Conservation (phyloP, 1,140 invertebrate genomes). For the Drosophila sechellia region DNA sequence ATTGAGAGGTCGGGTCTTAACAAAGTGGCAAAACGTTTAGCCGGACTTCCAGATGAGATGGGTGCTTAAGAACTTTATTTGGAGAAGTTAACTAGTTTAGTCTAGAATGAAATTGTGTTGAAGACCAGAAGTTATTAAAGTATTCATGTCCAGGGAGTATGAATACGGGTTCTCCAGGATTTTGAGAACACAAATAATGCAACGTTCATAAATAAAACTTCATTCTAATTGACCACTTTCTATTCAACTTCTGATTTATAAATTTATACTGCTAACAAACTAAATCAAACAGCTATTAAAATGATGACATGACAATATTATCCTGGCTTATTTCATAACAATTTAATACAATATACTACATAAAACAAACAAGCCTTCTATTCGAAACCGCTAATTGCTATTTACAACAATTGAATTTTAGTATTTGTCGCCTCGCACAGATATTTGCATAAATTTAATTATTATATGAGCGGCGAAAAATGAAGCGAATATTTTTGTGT, state of each 20-base stretch:
- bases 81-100: background rate
- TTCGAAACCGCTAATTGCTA: constrained; percentile 24
- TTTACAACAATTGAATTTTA: constrained; percentile 19
- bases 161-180: too few species aligned
- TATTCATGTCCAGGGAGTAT: background rate
- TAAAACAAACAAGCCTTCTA: background rate
- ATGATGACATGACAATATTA: background rate
- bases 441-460: constrained; percentile 55
- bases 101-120: background rate
- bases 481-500: constrained; percentile 43
- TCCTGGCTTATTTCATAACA: background rate
- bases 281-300: background rate
- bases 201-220: too few species aligned
- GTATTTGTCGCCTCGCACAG: constrained; percentile 15
- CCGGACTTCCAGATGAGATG: constrained; percentile 8
- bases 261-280: background rate
- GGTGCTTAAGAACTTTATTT: constrained; percentile 38
- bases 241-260: background rate
- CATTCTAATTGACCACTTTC: too few species aligned
- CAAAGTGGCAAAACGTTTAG: constrained; percentile 42
- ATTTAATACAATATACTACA: background rate
- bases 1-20: constrained; percentile 15
- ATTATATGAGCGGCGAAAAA: constrained; percentile 31
- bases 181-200: too few species aligned
- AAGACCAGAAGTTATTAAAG: too few species aligned